Percentiles rank a stretch among this genome's conserved stretches.
Conservation (phyloP, 2,113 vertebrate species). For the Coturnix japonica region DNA sequence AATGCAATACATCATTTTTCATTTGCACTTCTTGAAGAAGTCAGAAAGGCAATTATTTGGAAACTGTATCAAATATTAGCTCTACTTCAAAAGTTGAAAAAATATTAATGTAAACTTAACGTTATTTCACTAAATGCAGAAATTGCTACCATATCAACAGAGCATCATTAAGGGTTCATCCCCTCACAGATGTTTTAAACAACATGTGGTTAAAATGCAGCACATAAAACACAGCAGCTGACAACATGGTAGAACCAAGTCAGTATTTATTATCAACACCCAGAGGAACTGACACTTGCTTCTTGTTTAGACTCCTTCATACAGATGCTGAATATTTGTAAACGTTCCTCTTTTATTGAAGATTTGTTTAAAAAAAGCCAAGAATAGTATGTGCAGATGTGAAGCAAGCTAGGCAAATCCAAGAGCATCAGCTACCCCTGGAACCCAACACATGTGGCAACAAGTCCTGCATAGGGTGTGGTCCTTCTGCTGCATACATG, state of each 20-base stretch:
- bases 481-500: background rate
- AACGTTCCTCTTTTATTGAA: background rate
- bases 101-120: slow-evolving; percentile 32
- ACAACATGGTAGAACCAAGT: slow-evolving; percentile 44
- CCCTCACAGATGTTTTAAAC: slow-evolving; percentile 64
- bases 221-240: slow-evolving; percentile 57
- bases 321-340: slow-evolving; percentile 37
- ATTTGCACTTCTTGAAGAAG: background rate
- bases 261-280: slow-evolving; percentile 59
- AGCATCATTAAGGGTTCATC: slow-evolving; percentile 36
- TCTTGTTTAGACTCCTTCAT: slow-evolving; percentile 30
- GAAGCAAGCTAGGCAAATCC: slow-evolving; percentile 15
- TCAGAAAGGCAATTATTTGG: background rate
- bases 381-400: slow-evolving; percentile 6
- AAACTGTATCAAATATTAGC: background rate
- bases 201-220: slow-evolving; percentile 60
- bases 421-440: background rate
- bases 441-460: background rate
- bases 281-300: slow-evolving; percentile 29
- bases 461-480: rapidly evolving
- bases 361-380: slow-evolving; percentile 37
- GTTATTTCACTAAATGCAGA: slow-evolving; percentile 49
- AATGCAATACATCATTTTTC: background rate
- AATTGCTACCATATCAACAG: slow-evolving; percentile 56
- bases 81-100: slow-evolving; percentile 21